These are phyloP conservation scores for Perca schrenkii DNA, from an alignment of 2,113 vertebrate genomes.

Conservation along the genomic window DNA sequence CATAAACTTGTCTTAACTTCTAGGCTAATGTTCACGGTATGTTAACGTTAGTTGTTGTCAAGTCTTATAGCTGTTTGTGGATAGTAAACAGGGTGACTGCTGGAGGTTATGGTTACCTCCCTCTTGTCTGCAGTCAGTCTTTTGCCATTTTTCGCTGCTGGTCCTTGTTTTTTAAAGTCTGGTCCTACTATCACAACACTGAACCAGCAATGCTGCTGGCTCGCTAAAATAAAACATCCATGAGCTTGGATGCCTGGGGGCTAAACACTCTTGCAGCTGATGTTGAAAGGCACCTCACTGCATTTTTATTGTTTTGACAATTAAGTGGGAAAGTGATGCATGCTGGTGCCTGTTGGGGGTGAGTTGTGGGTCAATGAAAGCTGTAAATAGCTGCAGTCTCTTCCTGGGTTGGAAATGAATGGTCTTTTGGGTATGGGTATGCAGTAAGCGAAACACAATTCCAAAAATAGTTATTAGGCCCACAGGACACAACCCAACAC, in stretches of 20 bases:
- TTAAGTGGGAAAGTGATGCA: neutral
- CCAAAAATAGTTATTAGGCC: no score
- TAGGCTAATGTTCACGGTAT: no score
- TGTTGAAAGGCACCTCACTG: neutral
- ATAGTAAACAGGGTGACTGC: neutral
- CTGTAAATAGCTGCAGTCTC: neutral
- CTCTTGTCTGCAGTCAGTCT: slow-evolving; percentile 1
- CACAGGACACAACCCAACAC: no score
- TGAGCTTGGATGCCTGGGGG: no score
- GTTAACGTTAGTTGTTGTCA: neutral
- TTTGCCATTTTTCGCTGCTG: neutral
- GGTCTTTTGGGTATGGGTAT: neutral
- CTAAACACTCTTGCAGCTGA: neutral
- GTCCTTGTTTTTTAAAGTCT: neutral
- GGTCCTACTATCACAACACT: neutral
- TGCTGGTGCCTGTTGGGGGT: neutral
- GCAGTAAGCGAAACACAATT: neutral
- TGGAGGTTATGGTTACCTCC: neutral
- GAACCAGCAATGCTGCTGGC: neutral
- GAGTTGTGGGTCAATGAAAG: neutral
- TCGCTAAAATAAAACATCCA: no score
- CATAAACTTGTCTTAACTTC: neutral
- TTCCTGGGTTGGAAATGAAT: neutral
- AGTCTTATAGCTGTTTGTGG: neutral
- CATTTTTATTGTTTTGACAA: neutral